Conservation (phyloP, 2,113 vertebrate genomes). For the Alouatta palliata region DNA sequence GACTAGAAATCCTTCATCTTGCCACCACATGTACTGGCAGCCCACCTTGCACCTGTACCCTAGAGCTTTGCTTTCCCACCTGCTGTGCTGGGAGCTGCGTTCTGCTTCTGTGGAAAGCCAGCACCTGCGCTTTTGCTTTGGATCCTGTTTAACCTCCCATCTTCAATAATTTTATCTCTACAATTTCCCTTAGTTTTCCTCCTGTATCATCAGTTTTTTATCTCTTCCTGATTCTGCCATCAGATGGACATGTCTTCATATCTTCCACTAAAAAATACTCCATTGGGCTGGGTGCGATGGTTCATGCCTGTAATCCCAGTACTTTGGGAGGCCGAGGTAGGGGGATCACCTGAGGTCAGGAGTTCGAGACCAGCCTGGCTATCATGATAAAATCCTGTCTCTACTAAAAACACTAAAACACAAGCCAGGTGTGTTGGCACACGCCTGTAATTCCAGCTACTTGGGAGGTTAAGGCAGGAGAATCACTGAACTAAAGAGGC, state of each 20-base stretch:
- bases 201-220: background rate
- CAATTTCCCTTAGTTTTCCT: too few species aligned
- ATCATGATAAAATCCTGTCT: too few species aligned
- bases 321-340: too few species aligned
- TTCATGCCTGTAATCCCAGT: too few species aligned
- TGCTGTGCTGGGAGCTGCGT: background rate
- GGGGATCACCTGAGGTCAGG: too few species aligned
- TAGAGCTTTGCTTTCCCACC: background rate
- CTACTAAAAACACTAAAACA: too few species aligned
- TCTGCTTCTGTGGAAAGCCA: background rate
- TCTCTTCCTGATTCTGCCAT: background rate
- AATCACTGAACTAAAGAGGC: too few species aligned
- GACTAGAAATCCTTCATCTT: background rate
- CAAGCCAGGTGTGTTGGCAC: too few species aligned
- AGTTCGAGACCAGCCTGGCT: too few species aligned
- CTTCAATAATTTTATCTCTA: background rate
- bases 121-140: background rate
- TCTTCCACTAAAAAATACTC: background rate
- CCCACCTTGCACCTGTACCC: background rate
- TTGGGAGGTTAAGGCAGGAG: too few species aligned
- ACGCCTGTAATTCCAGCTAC: too few species aligned
- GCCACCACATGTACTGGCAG: background rate
- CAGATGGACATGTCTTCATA: background rate
- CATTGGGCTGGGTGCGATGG: too few species aligned
- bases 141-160: background rate